A percentile compares a stretch with the other conserved stretches of the same genome.
These are phyloP conservation scores for Brachypodius melanocephalos DNA, from an alignment of 2,113 vertebrate genomes.

Conservation along the genomic window DNA sequence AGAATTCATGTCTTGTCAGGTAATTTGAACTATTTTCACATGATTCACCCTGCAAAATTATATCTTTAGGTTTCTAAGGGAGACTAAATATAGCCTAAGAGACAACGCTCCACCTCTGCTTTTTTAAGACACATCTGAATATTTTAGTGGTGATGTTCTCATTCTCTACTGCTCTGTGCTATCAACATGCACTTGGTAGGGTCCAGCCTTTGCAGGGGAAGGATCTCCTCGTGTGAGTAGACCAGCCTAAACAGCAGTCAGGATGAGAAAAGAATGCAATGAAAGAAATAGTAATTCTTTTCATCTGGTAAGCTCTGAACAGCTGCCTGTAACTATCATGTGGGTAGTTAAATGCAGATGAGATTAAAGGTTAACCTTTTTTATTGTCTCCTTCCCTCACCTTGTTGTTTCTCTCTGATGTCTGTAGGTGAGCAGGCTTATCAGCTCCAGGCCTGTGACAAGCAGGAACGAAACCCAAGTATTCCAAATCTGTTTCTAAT, in stretches of 20 bases:
- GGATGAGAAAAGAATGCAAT: neutral
- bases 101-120: neutral
- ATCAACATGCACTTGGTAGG: neutral
- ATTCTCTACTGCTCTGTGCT: neutral
- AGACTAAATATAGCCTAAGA: neutral
- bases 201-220: neutral
- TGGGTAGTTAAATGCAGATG: neutral
- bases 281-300: neutral
- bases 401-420: neutral
- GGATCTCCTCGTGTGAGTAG: neutral
- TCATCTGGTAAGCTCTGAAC: neutral
- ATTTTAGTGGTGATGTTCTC: neutral
- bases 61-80: constrained; percentile 16
- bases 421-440: neutral
- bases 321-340: neutral
- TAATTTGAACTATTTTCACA: constrained; percentile 23
- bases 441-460: neutral
- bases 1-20: neutral
- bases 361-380: neutral
- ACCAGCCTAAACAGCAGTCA: neutral
- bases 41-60: neutral
- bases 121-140: neutral
- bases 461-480: neutral
- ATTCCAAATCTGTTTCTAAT: constrained; percentile 5
- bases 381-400: neutral